Evolutionary conservation across 2,888 invertebrate genomes (phyloP).

Genomic region (Hipparchia sbordonii): DNA sequence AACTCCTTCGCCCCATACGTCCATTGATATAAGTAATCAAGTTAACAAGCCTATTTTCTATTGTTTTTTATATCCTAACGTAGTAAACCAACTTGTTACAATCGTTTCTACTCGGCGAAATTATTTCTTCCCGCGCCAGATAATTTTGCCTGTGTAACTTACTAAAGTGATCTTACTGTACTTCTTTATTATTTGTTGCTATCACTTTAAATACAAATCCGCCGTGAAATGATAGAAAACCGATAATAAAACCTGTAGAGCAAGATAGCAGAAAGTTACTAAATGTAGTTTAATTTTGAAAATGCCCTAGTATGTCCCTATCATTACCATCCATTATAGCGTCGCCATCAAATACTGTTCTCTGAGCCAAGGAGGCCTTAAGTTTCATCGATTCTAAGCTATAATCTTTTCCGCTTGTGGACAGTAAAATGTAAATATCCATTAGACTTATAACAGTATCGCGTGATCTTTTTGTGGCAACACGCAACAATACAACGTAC

Average conservation of each 20-base stretch:
- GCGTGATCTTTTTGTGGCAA: constrained; percentile 43
- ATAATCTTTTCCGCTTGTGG: constrained; percentile 64
- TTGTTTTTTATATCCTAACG: no score
- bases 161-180: no score
- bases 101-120: no score
- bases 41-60: no score
- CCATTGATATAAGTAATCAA: no score
- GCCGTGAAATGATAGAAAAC: background rate
- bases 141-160: no score
- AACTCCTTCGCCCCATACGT: no score
- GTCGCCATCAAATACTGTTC: constrained; percentile 45
- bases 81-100: no score
- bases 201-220: background rate
- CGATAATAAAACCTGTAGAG: constrained; percentile 17
- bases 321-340: constrained; percentile 45
- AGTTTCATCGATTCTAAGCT: constrained; percentile 57
- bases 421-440: constrained; percentile 57
- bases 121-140: no score
- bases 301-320: constrained; percentile 36
- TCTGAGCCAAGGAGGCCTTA: constrained; percentile 52
- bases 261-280: constrained; percentile 26
- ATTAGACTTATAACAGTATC: constrained; percentile 52
- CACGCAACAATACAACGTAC: constrained; percentile 47
- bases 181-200: background rate
- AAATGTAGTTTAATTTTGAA: constrained; percentile 32